Evolutionary conservation across 2,888 invertebrate species (phyloP), one percentile per base, ranked within the genome.

Genomic region (Drosophila prostipennis): DNA sequence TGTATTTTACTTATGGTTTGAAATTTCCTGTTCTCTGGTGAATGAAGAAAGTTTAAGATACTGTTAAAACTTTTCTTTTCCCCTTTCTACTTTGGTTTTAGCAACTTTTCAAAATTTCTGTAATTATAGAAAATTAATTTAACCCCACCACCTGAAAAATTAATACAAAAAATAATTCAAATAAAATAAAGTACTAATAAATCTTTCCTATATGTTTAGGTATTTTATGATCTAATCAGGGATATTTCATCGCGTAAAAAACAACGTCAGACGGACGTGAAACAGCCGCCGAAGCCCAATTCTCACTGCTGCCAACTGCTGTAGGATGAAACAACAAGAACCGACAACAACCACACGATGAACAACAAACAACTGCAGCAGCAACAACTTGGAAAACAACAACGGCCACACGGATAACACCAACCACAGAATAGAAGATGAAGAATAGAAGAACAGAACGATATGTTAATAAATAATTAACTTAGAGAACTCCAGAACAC

Each of bases 221-320:
- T 92, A 83, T 92, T 92, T 91, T 92, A 91, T 85, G 92, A 92
- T 90, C 91, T 92, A 81, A 91, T 92, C 91, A 92, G 91, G 90
- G 92, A 92, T 89, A 92, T 92, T 80, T 91, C 92, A 89, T 90
- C 91, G 85, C 92, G 91, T 80, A 92, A 92, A 83, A 92, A 91
- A 88, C 91, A 90, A 84, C 92, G 91, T 89, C 91, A 91, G 87
- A 91, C 91, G 80, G 92, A 91, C 82, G 90, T 91, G 72, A 89
- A 90, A 90, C 91, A 91, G 90, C 91, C 92, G 87, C 88, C 87
- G 82, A 91, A 92, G 90, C 87, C 90, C 85, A 90, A 90, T 89
- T 89, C 91, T 90, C 91, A 89, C 88, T 92, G 92, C 91, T 92
- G 92, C 92, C 92, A 91, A 92, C 89, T 92, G 91, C 90, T 92